Percentiles rank a stretch among this genome's conserved stretches.
phyloP scores from a whole-genome alignment of 2,888 invertebrate species.

The Digitonthophagus gazella region DNA sequence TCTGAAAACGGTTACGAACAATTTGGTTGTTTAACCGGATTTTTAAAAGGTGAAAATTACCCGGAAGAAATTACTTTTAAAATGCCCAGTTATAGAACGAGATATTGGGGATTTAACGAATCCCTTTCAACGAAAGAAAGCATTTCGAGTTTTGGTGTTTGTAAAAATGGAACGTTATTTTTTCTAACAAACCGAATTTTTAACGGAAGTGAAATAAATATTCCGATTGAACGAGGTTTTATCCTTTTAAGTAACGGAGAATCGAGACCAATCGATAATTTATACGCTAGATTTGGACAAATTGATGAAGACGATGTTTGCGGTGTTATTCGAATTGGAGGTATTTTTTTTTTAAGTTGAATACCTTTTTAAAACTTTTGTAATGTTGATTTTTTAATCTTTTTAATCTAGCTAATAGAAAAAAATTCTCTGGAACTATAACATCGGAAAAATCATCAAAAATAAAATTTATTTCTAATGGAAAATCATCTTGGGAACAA shows the following conservation, averaged over 20 bases:
- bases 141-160: conserved; percentile 42
- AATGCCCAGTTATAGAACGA: conserved; percentile 47
- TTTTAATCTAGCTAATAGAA: neutral
- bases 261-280: neutral
- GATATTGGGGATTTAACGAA: conserved; percentile 38
- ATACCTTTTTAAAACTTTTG: too few relatives aligned
- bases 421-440: neutral
- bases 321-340: neutral
- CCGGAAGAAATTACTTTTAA: conserved; percentile 51
- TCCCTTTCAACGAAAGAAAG: conserved; percentile 36
- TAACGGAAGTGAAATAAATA: neutral
- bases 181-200: conserved; percentile 53
- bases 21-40: conserved; percentile 63
- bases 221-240: neutral
- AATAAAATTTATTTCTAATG: neutral
- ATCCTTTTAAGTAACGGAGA: conserved; percentile 1
- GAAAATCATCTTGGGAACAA: conserved; percentile 34
- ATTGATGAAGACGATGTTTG: neutral
- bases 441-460: neutral
- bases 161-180: conserved; percentile 59
- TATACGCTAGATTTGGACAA: neutral
- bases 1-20: conserved; percentile 58
- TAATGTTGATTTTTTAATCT: too few relatives aligned
- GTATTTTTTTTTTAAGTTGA: too few relatives aligned
- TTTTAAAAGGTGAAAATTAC: conserved; percentile 53